Evolutionary conservation across 2,797 vertebrate species (phyloP).

Genomic region (Tachyglossus aculeatus): DNA sequence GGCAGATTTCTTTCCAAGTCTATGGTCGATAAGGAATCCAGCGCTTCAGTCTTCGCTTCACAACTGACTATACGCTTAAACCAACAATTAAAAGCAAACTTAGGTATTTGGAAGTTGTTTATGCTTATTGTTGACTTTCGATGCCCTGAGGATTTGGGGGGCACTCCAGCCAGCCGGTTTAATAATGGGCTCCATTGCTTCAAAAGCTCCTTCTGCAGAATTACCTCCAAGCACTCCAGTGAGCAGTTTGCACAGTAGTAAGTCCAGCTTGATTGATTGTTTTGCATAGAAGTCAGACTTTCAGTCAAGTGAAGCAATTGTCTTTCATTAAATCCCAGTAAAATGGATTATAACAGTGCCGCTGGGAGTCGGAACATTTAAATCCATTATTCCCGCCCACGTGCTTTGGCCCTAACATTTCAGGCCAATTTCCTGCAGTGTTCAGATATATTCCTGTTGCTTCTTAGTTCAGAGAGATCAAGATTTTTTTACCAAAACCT

Average conservation of each 20-base stretch:
- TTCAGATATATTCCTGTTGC: conserved; percentile 1
- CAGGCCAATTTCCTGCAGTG: not conserved
- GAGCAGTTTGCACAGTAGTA: conserved; percentile 8
- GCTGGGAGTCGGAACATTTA: conserved; percentile 1
- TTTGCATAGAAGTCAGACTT: conserved; percentile 29
- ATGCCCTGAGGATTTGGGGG: not conserved
- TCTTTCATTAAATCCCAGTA: conserved; percentile 21
- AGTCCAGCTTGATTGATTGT: conserved; percentile 12
- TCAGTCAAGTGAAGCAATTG: conserved; percentile 32
- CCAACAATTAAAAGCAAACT: too few relatives aligned
- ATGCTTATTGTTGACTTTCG: conserved; percentile 16
- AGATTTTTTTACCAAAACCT: conserved; percentile 7
- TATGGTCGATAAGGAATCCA: too few relatives aligned
- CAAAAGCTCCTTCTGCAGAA: not conserved
- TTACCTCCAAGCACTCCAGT: not conserved
- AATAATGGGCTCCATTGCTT: not conserved
- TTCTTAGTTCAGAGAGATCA: conserved; percentile 18
- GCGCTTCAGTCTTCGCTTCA: too few relatives aligned
- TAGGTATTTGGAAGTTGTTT: too few relatives aligned
- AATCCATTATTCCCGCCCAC: not conserved
- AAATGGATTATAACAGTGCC: conserved; percentile 6
- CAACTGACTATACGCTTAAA: too few relatives aligned
- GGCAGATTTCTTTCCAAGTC: too few relatives aligned
- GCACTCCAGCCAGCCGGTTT: not conserved
- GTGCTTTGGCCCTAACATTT: not conserved